Evolutionary conservation across 1,140 invertebrate species (phyloP), one percentile per base, ranked within the genome.

Genomic region (Scaptomyza hsui): DNA sequence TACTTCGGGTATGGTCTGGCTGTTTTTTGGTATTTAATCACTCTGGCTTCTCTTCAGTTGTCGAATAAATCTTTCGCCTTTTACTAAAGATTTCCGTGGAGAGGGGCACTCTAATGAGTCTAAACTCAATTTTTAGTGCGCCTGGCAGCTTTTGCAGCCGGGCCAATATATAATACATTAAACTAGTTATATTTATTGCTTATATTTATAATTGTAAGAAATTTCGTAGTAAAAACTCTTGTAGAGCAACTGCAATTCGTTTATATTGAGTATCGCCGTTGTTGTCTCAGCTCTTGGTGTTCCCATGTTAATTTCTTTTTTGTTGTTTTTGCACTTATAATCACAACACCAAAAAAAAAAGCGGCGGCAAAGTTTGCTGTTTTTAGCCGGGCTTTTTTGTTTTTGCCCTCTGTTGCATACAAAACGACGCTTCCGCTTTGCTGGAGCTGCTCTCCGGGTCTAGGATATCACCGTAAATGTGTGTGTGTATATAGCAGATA

Each of bases 251-350:
- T 51, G 15, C 7, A 7, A 32, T 29, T 62, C 67, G 51, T 24
- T 49, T 12, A 37, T 44, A 9, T 26, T 0, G 12, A 10, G 9
- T 35, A 12, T 15, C n/a, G n/a, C 39, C 62, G 44, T 67, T 86
- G 73, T 85, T 85, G 53, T 80, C 64, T 80, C 77, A 77, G 81
- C 81, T 80, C 80, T 68, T 53, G 29, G 48, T 42, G 48, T 80
- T 85, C 73, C 69, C 73, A 79, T 53, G 55, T 42, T 41, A 18
- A 52, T 37, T 41, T 60, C 21, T 55, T 55, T 67, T 44, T 51
- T 55, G 53, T 68, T 74, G 65, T 75, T 56, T 57, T 65, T 48
- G 32, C 26, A 32, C 64, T 19, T 37, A 60, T 57, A 60, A 57
- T 64, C 51, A 65, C 52, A 65, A 64, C 16, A 67, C 2, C 10